These are phyloP conservation scores for Mixornis gularis DNA, from an alignment of 2,113 vertebrate species.

Conservation along the genomic window DNA sequence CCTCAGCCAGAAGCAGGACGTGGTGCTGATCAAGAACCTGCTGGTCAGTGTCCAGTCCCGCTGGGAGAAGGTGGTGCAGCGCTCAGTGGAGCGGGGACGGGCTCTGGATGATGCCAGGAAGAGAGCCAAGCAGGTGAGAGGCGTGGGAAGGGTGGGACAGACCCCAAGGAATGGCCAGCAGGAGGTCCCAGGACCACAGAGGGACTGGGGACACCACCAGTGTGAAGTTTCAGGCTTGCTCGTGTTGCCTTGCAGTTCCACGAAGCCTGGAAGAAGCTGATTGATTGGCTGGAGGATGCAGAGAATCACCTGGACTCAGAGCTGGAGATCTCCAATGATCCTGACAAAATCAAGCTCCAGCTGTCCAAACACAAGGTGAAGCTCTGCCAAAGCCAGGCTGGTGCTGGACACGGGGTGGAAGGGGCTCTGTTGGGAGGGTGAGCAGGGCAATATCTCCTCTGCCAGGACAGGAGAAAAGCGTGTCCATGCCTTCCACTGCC, in stretches of 20 bases:
- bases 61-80: slow-evolving; percentile 97
- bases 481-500: rapidly evolving
- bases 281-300: slow-evolving; percentile 96
- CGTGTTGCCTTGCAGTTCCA: slow-evolving; percentile 81
- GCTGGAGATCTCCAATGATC: slow-evolving; percentile 97
- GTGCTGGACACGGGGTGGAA: not conserved
- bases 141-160: rapidly evolving
- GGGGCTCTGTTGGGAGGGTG: not conserved
- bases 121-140: slow-evolving; percentile 91
- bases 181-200: not conserved
- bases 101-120: slow-evolving; percentile 94
- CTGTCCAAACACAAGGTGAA: slow-evolving; percentile 94
- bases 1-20: slow-evolving; percentile 95
- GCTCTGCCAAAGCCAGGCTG: not conserved
- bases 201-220: not conserved
- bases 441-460: not conserved
- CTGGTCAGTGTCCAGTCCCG: slow-evolving; percentile 95
- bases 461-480: not conserved
- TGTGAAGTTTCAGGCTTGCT: not conserved
- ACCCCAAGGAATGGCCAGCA: rapidly evolving
- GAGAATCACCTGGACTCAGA: slow-evolving; percentile 93
- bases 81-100: slow-evolving; percentile 90
- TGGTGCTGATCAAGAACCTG: slow-evolving; percentile 97
- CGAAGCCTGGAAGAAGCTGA: slow-evolving; percentile 95
- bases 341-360: slow-evolving; percentile 97